Conservation (phyloP, 2,888 invertebrate species). For the Cataglyphis livida region DNA sequence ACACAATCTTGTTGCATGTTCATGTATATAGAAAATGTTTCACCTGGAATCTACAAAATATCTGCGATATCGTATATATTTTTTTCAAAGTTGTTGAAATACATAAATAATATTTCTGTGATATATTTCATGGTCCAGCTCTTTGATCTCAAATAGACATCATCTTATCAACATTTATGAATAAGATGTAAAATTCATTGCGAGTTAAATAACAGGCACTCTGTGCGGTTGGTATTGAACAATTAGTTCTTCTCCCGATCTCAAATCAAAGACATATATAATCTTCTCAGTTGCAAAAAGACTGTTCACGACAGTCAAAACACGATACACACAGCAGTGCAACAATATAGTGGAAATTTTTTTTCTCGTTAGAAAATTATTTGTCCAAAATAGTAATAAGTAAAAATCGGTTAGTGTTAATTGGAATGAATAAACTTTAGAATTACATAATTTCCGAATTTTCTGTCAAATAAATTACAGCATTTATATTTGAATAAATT, state of each 20-base stretch:
- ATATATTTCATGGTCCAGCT: conserved; percentile 85
- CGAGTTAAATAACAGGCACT: conserved; percentile 86
- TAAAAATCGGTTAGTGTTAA: neutral
- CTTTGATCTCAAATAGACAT: conserved; percentile 87
- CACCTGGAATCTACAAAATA: conserved; percentile 78
- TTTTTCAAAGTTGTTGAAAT: neutral
- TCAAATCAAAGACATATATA: conserved; percentile 87
- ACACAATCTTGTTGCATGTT: conserved; percentile 76
- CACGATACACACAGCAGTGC: conserved; percentile 87
- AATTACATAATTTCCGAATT: neutral
- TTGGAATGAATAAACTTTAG: conserved; percentile 56
- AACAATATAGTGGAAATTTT: conserved; percentile 80
- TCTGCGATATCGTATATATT: neutral
- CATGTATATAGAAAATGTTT: conserved; percentile 81
- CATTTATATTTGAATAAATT: conserved; percentile 20
- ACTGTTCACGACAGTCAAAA: conserved; percentile 75
- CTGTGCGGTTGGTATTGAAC: conserved; percentile 86
- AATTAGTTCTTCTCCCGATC: conserved; percentile 85
- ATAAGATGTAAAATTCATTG: conserved; percentile 86
- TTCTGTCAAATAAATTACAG: conserved; percentile 15
- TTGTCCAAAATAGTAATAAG: neutral
- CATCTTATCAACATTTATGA: conserved; percentile 88
- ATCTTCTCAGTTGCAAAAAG: conserved; percentile 87
- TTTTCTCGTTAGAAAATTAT: neutral
- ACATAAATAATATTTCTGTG: conserved; percentile 68